Percentiles rank a stretch among this genome's conserved stretches.
Evolutionary conservation across 1,140 invertebrate species (phyloP).

Genomic region (Planococcus citri): DNA sequence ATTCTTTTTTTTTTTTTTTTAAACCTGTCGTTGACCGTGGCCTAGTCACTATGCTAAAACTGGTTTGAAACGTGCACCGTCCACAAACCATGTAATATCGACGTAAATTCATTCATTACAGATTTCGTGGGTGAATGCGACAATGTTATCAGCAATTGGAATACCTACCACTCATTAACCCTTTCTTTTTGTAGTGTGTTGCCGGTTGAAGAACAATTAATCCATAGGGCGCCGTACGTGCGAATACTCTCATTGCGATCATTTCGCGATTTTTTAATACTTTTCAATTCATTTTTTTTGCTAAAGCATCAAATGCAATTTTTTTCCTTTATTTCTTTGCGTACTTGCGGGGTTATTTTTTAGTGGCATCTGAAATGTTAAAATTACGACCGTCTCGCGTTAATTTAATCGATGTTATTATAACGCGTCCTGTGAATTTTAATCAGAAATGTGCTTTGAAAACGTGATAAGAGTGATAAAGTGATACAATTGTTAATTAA

Average conservation of each 20-base stretch:
- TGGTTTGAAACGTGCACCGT: not conserved
- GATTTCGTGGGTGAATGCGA: not conserved
- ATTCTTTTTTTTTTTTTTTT: not conserved
- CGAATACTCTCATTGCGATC: not conserved
- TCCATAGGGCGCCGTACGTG: not conserved
- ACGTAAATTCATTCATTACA: not conserved
- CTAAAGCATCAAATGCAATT: not conserved
- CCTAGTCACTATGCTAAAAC: not conserved
- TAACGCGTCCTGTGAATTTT: not conserved
- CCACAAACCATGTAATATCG: not conserved
- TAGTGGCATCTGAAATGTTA: not conserved
- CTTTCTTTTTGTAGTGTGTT: not conserved
- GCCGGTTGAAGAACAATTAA: not conserved
- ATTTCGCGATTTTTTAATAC: not conserved
- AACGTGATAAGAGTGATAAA: not conserved
- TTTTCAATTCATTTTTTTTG: not conserved
- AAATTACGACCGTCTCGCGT: not conserved
- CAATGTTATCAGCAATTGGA: not conserved
- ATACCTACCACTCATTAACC: not conserved
- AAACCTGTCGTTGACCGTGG: constrained; percentile 1
- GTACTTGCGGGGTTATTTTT: not conserved
- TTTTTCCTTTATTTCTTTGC: too few relatives aligned
- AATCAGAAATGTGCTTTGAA: not conserved
- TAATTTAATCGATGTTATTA: too few relatives aligned
- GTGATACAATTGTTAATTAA: not conserved